Evolutionary conservation across 2,113 vertebrate species (phyloP).

Genomic region (Mellivora capensis): DNA sequence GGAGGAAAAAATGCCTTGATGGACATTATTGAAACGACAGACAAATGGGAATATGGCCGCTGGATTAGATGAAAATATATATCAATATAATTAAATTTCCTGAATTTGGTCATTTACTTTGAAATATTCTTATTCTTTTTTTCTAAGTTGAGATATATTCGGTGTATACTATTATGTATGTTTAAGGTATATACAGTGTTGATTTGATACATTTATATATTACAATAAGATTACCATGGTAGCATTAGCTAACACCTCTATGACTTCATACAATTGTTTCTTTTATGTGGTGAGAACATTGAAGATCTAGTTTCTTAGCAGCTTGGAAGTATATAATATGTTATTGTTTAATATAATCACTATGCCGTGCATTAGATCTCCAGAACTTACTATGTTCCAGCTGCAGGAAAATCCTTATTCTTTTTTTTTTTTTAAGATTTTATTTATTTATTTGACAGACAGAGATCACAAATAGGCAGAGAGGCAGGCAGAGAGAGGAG

Average conservation of each 20-base stretch:
- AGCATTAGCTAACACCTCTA: neutral
- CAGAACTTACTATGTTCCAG: neutral
- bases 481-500: no score
- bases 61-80: neutral
- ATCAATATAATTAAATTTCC: neutral
- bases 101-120: neutral
- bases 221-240: neutral
- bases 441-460: no score
- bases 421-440: no score
- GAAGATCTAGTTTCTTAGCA: neutral
- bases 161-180: neutral
- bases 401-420: neutral
- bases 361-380: neutral
- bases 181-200: neutral
- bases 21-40: neutral
- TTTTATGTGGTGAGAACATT: neutral
- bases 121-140: neutral
- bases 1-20: neutral
- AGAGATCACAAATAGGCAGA: no score
- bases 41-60: neutral
- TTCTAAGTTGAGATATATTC: neutral
- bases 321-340: neutral
- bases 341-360: neutral
- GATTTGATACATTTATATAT: neutral
- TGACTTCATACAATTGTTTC: neutral